These are phyloP conservation scores for Epinephelus lanceolatus DNA, from an alignment of 2,113 vertebrate species.

Conservation along the genomic window DNA sequence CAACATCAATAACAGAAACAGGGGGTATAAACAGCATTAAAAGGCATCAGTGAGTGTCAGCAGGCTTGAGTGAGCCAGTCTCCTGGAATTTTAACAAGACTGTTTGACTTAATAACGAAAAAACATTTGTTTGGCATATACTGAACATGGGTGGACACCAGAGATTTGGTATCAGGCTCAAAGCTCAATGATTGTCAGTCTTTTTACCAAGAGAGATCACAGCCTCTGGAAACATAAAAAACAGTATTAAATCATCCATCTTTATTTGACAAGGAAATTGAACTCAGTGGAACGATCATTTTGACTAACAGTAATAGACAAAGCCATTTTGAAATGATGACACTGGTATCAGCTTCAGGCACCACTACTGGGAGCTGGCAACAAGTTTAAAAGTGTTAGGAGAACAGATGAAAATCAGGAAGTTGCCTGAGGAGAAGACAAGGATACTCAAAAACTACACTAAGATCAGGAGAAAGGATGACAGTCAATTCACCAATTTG, in stretches of 20 bases:
- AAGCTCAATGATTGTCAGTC: background rate
- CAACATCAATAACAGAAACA: background rate
- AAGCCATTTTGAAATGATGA: background rate
- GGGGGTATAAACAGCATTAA: background rate
- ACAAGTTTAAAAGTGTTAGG: too few relatives aligned
- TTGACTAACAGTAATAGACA: background rate
- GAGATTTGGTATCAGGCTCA: background rate
- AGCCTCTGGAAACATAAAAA: background rate
- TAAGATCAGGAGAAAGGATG: background rate
- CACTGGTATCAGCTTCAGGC: background rate
- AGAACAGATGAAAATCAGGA: background rate
- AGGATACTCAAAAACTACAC: slow-evolving; percentile 4
- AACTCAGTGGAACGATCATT: background rate
- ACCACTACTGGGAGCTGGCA: too few relatives aligned
- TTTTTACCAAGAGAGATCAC: background rate
- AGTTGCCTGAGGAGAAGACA: slow-evolving; percentile 12
- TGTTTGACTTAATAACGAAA: background rate
- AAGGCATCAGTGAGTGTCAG: background rate
- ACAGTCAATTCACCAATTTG: background rate
- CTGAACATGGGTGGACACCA: background rate
- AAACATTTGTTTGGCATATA: background rate
- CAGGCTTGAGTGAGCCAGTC: too few relatives aligned
- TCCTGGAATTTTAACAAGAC: background rate
- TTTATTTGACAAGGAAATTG: background rate
- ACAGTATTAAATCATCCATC: background rate